Percentiles rank a stretch among this genome's conserved stretches.
Evolutionary conservation across 2,797 vertebrate genomes (phyloP).

Genomic region (Malurus splendens): DNA sequence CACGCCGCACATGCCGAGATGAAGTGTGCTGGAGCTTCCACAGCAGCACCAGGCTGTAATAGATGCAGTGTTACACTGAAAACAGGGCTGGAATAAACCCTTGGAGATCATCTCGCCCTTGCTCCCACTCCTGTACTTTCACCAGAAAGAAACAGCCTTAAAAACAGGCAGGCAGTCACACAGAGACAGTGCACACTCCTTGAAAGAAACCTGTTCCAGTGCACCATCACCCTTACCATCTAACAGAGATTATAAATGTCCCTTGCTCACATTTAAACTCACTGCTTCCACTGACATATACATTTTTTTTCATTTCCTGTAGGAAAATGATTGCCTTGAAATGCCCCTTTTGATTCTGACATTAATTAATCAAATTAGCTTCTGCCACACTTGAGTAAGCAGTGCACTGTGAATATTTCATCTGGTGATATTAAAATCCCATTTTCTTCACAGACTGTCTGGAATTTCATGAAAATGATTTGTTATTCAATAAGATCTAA

Average conservation of each 20-base stretch:
- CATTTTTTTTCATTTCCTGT: background rate
- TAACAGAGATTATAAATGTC: background rate
- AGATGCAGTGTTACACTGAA: background rate
- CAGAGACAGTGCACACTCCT: background rate
- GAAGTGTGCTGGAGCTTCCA: background rate
- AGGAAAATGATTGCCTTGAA: background rate
- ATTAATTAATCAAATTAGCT: slow-evolving; percentile 29
- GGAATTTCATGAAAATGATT: slow-evolving; percentile 1
- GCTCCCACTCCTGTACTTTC: background rate
- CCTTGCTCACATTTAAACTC: background rate
- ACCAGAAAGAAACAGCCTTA: background rate
- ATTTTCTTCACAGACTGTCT: slow-evolving; percentile 16
- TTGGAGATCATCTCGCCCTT: background rate
- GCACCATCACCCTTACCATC: background rate
- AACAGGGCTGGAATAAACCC: background rate
- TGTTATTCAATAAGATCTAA: background rate
- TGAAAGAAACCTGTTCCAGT: background rate
- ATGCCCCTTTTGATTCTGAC: slow-evolving; percentile 17
- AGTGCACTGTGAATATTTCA: background rate
- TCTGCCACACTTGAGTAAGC: slow-evolving; percentile 16
- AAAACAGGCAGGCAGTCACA: background rate
- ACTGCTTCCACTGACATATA: background rate
- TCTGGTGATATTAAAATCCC: background rate
- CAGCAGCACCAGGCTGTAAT: background rate
- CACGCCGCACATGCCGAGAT: background rate